Percentiles rank a stretch among this genome's conserved stretches.
These are phyloP conservation scores for Eristalinus sepulchralis DNA, from an alignment of 2,888 invertebrate genomes.

Conservation along the genomic window DNA sequence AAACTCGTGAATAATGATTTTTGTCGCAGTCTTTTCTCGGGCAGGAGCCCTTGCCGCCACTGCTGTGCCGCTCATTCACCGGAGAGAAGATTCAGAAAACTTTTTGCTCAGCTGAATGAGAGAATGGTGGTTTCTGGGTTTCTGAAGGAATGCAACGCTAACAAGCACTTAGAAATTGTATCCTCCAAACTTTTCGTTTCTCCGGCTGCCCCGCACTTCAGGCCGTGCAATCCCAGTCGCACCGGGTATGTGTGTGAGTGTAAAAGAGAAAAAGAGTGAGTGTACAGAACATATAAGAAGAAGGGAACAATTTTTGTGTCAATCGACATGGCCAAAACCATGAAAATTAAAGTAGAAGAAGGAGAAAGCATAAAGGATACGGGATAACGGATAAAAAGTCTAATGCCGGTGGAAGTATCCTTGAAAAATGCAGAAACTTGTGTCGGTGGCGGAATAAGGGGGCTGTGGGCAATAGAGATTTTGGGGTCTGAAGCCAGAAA, in stretches of 20 bases:
- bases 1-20: constrained; percentile 41
- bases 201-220: background rate
- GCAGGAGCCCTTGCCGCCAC: background rate
- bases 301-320: constrained; percentile 38
- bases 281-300: background rate
- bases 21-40: constrained; percentile 1
- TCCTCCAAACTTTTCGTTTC: constrained; percentile 44
- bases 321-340: constrained; percentile 62
- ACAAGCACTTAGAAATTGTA: constrained; percentile 67
- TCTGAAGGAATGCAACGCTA: constrained; percentile 59
- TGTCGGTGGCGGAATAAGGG: background rate
- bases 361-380: background rate
- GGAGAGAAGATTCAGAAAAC: constrained; percentile 4
- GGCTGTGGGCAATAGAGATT: background rate
- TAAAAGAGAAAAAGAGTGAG: background rate
- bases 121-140: constrained; percentile 17
- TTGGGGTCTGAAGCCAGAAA: background rate
- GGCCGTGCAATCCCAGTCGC: background rate
- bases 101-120: constrained; percentile 17
- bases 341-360: constrained; percentile 58
- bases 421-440: constrained; percentile 23
- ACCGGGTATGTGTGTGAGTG: background rate
- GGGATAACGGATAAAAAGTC: constrained; percentile 28
- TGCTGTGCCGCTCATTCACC: background rate
- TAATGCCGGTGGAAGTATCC: constrained; percentile 49